These are phyloP conservation scores for Smittia sp. DNA, from an alignment of 2,888 invertebrate species.

Conservation along the genomic window DNA sequence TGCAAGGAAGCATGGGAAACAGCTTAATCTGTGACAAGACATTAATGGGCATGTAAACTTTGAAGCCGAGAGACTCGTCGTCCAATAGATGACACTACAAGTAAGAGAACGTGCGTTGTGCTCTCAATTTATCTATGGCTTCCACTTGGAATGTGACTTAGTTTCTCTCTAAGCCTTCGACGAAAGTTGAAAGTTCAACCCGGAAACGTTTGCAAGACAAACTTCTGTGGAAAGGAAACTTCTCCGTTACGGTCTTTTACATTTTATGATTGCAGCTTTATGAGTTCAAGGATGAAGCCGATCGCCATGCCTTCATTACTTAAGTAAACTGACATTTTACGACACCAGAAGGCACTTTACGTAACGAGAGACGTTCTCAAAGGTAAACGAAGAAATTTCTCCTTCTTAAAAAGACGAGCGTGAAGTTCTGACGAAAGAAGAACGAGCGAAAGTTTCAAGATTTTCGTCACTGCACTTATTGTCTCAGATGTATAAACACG, in stretches of 20 bases:
- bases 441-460: too few species aligned
- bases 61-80: too few species aligned
- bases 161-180: neutral
- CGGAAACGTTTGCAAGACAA: neutral
- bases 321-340: neutral
- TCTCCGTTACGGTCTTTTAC: conserved; percentile 18
- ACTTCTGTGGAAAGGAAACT: neutral
- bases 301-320: neutral
- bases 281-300: conserved; percentile 26
- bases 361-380: too few species aligned
- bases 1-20: conserved; percentile 70
- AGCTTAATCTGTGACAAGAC: neutral
- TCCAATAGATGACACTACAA: neutral
- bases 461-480: neutral
- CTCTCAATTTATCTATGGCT: neutral
- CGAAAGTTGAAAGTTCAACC: conserved; percentile 30
- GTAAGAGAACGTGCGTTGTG: neutral
- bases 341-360: conserved; percentile 6
- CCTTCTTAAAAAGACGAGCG: neutral
- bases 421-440: neutral
- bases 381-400: neutral
- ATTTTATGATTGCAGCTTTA: conserved; percentile 21
- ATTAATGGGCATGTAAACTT: too few species aligned
- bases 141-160: conserved; percentile 7
- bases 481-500: neutral